phyloP scores from a whole-genome alignment of 1,140 invertebrate genomes.

The Littorina saxatilis region DNA sequence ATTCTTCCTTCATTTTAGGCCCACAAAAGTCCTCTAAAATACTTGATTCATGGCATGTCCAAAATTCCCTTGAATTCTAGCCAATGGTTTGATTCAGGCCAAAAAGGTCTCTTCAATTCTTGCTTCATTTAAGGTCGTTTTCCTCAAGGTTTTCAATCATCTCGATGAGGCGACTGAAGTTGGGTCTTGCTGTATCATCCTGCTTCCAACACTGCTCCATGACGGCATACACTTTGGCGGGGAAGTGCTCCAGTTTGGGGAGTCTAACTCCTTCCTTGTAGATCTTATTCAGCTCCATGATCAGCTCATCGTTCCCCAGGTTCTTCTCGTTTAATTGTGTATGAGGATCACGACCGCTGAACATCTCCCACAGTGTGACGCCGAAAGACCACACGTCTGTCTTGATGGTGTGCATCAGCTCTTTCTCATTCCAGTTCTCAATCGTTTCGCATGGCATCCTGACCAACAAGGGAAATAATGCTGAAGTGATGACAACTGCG shows the following conservation, averaged over 20 bases:
- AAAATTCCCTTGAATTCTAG: too few species aligned
- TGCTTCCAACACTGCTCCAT: slow-evolving; percentile 76
- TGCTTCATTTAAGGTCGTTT: neutral
- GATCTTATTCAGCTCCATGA: neutral
- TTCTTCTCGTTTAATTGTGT: neutral
- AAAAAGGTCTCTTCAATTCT: too few species aligned
- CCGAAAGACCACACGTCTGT: slow-evolving; percentile 34
- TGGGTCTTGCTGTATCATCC: slow-evolving; percentile 92
- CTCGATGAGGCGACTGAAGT: slow-evolving; percentile 96
- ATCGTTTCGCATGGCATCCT: slow-evolving; percentile 11
- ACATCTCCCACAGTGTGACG: slow-evolving; percentile 29
- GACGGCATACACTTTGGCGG: slow-evolving; percentile 75
- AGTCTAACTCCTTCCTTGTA: neutral
- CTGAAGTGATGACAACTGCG: too few species aligned
- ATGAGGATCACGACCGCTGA: neutral
- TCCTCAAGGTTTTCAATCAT: slow-evolving; percentile 89
- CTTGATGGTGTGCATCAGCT: neutral
- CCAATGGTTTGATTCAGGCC: too few species aligned
- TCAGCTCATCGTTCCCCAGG: neutral
- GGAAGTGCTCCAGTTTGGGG: neutral
- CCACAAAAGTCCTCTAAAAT: too few species aligned
- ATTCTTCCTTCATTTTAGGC: too few species aligned
- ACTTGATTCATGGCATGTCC: too few species aligned
- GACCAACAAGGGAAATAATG: neutral
- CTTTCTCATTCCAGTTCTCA: neutral